phyloP scores from a whole-genome alignment of 2,113 vertebrate genomes.

The Recurvirostra avosetta region DNA sequence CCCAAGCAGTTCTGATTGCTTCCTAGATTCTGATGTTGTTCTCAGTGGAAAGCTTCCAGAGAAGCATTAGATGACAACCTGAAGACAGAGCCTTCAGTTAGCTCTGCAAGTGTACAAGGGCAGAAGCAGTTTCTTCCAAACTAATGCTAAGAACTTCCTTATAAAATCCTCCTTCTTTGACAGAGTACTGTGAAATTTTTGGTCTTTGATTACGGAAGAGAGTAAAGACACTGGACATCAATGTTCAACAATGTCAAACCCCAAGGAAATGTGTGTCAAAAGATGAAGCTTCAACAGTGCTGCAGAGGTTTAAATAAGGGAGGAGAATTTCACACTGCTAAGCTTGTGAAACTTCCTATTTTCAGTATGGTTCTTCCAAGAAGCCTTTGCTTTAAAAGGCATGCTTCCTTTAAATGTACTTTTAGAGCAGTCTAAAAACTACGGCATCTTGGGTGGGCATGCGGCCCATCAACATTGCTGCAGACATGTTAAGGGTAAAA shows the following conservation, averaged over 20 bases:
- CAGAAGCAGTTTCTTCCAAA: not conserved
- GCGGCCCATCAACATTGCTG: not conserved
- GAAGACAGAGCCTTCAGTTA: not conserved
- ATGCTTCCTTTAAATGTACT: not conserved
- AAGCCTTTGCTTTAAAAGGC: not conserved
- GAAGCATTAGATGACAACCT: not conserved
- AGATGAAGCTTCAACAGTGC: not conserved
- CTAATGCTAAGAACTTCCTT: not conserved
- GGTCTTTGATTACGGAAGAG: not conserved
- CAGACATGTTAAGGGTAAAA: not conserved
- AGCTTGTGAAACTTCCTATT: slow-evolving; percentile 7
- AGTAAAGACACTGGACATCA: not conserved
- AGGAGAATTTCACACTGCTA: slow-evolving; percentile 16
- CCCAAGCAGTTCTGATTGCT: not conserved
- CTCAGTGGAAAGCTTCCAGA: not conserved
- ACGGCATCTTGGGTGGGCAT: not conserved
- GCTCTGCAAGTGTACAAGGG: not conserved
- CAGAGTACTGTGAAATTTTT: not conserved
- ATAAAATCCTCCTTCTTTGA: not conserved
- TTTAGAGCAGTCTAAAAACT: not conserved
- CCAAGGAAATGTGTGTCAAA: slow-evolving; percentile 5
- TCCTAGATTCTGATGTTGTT: not conserved
- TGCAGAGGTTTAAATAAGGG: not conserved
- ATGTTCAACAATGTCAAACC: not conserved
- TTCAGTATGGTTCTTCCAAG: not conserved